Evolutionary conservation across 2,797 vertebrate species (phyloP), one percentile per base, ranked within the genome.

Genomic region (Halcyon chelicuti): DNA sequence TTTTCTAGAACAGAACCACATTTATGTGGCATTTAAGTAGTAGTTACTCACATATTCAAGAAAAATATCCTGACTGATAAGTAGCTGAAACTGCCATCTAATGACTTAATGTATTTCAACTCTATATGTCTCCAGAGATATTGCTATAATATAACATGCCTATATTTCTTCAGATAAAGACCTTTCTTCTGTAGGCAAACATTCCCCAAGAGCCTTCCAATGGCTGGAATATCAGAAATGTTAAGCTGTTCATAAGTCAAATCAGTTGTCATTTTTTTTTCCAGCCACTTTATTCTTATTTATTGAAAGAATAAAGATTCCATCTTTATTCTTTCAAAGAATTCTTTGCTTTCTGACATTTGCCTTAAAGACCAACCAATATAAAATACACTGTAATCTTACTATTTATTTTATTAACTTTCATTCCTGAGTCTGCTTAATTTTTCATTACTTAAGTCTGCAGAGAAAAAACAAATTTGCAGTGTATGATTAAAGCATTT

Each of bases 401-500:
- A 82, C 60, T 82, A 62, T 78, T 94, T 80, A 94, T 93, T 86
- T 86, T 58, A 78, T 79, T 97, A 93, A 81, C n/a, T 93, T 95
- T 89, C 76, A 62, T 86, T 94, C 83, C 61, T 42, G 55, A 55
- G 60, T 86, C 54, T 95, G 66, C 83, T 92, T 93, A 88, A 78
- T 92, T 96, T 95, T 94, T 96, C 76, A 67, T 14, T 49, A 84
- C 44, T 93, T 91, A 88, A 92, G 86, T 80, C 58, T 93, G 54
- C 20, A 95, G 77, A 93, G 82, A 93, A 97, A 95, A 67, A 90
- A 93, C 73, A 94, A 93, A 92, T 92, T 95, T 92, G 70, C 77
- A 93, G 79, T 63, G 57, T 60, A 88, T 87, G 82, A 77, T 31
- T 28, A 55, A 49, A 68, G 25, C 21, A 14, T 40, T 87, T 37